These are phyloP conservation scores for Crambe crambe DNA, from an alignment of 37 sponge, comb jelly and placozoan species.

Conservation along the genomic window DNA sequence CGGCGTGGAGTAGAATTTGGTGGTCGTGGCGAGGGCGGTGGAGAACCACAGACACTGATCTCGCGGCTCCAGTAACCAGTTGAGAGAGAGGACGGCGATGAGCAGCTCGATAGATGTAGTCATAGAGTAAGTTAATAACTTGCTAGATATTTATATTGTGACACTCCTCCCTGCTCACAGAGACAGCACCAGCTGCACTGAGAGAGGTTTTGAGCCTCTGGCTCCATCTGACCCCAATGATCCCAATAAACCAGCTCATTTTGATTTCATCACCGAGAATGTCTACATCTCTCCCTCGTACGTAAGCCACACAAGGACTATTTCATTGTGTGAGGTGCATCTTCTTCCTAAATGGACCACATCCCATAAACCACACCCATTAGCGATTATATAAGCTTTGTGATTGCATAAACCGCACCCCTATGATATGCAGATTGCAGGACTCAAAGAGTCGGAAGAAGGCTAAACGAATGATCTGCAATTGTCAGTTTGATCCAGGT, in stretches of 20 bases:
- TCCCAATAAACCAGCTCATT: conserved; percentile 68
- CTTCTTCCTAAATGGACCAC: not conserved
- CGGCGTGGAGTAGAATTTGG: too few species aligned
- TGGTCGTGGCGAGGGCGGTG: too few species aligned
- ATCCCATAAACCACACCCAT: too few species aligned
- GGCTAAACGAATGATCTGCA: conserved; percentile 93
- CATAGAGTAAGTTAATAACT: too few species aligned
- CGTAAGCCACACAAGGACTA: not conserved
- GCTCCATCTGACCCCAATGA: conserved; percentile 64
- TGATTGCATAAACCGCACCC: too few species aligned
- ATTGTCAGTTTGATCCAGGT: conserved; percentile 92
- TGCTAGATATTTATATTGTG: too few species aligned
- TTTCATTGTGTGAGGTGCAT: not conserved
- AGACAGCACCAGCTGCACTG: not conserved
- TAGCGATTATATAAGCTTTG: too few species aligned
- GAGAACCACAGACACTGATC: too few species aligned
- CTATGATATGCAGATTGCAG: conserved; percentile 22
- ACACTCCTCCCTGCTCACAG: too few species aligned
- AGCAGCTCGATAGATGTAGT: too few species aligned
- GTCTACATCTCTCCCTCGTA: conserved; percentile 66
- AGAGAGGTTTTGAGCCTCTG: conserved; percentile 48
- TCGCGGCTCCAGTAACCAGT: too few species aligned
- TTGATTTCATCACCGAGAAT: conserved; percentile 86
- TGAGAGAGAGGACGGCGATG: too few species aligned
- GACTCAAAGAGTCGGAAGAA: conserved; percentile 69